Evolutionary conservation across 2,888 invertebrate genomes (phyloP).

Genomic region (Terebella lapidaria): DNA sequence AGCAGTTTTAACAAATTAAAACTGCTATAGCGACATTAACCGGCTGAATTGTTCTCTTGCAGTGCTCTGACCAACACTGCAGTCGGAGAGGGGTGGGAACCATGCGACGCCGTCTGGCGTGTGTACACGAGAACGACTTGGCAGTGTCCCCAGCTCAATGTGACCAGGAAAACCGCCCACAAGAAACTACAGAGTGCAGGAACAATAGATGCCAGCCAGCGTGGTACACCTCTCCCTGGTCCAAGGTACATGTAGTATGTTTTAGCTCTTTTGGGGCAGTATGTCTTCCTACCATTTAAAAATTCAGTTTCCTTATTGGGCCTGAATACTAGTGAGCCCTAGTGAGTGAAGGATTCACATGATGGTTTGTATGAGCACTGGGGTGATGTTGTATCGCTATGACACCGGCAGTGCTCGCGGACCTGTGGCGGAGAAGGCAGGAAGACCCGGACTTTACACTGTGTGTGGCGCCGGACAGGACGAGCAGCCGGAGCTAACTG

Average conservation of each 20-base stretch:
- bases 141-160: not conserved
- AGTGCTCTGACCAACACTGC: slow-evolving; percentile 16
- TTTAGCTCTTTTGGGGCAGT: not conserved
- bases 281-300: too few species aligned
- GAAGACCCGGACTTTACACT: slow-evolving; percentile 81
- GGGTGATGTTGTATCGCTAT: too few species aligned
- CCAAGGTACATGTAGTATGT: slow-evolving; percentile 31
- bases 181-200: slow-evolving; percentile 30
- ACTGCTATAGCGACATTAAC: too few species aligned
- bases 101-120: slow-evolving; percentile 14
- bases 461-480: slow-evolving; percentile 69
- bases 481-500: slow-evolving; percentile 1
- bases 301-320: too few species aligned
- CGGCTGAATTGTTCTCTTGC: too few species aligned
- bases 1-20: too few species aligned
- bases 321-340: too few species aligned
- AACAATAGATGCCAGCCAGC: slow-evolving; percentile 33
- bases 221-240: slow-evolving; percentile 44
- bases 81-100: slow-evolving; percentile 11
- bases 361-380: too few species aligned
- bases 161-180: slow-evolving; percentile 20
- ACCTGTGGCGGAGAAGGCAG: slow-evolving; percentile 77
- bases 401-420: slow-evolving; percentile 68
- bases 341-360: too few species aligned
- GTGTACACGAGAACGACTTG: slow-evolving; percentile 14